These are phyloP conservation scores for Tigriopus californicus DNA, from an alignment of 2,888 invertebrate species.

Conservation along the genomic window DNA sequence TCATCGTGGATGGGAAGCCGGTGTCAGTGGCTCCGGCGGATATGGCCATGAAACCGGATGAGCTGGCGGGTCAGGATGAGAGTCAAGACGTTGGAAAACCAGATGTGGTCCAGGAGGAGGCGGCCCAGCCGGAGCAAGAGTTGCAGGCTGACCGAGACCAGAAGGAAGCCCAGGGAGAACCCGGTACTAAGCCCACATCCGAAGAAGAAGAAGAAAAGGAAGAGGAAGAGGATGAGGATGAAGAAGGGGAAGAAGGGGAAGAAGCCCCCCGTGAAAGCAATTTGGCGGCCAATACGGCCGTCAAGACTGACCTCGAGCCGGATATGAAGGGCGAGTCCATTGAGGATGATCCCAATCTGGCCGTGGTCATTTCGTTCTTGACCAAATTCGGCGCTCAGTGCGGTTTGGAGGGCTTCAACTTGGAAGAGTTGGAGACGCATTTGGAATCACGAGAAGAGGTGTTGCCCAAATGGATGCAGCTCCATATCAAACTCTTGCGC, in stretches of 20 bases:
- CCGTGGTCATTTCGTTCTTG: constrained; percentile 3
- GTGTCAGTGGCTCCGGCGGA: too few relatives aligned
- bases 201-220: not conserved
- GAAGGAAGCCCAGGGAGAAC: too few relatives aligned
- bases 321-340: not conserved
- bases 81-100: too few relatives aligned
- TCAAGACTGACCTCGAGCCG: not conserved
- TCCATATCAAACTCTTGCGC: constrained; percentile 69
- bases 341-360: constrained; percentile 8
- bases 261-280: not conserved
- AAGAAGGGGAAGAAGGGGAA: not conserved
- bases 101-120: too few relatives aligned
- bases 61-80: too few relatives aligned
- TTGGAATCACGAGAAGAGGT: not conserved
- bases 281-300: not conserved
- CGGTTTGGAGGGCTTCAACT: constrained; percentile 3
- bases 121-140: too few relatives aligned
- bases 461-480: constrained; percentile 36
- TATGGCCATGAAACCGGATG: too few relatives aligned
- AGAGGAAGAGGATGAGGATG: not conserved
- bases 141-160: too few relatives aligned
- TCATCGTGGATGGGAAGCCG: too few relatives aligned
- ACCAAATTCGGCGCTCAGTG: not conserved
- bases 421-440: constrained; percentile 17
- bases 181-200: not conserved